A percentile compares a stretch with the other conserved stretches of the same genome.
Evolutionary conservation across 2,797 vertebrate species (phyloP).

Genomic region (Cetoscarus ocellatus): DNA sequence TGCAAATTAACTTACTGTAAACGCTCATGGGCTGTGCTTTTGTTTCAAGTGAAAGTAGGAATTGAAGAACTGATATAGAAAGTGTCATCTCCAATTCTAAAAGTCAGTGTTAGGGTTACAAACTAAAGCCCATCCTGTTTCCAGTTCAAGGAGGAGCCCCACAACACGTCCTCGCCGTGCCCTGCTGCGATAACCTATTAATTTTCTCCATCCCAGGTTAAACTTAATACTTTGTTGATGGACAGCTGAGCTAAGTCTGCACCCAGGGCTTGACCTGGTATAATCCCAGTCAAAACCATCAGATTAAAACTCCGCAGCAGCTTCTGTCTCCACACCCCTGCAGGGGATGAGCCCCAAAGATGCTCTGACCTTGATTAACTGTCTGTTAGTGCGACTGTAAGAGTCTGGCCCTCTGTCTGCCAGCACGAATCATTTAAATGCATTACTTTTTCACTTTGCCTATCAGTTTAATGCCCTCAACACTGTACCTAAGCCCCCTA

Average conservation of each 20-base stretch:
- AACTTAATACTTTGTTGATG: slow-evolving; percentile 67
- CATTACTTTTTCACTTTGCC: slow-evolving; percentile 51
- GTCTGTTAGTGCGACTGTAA: slow-evolving; percentile 70
- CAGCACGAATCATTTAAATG: slow-evolving; percentile 62
- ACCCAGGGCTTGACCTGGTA: slow-evolving; percentile 69
- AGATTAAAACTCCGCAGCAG: slow-evolving; percentile 72
- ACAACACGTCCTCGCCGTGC: slow-evolving; percentile 19
- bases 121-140: slow-evolving; percentile 17
- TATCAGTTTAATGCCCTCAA: slow-evolving; percentile 40
- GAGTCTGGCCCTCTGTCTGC: slow-evolving; percentile 62
- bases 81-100: slow-evolving; percentile 12
- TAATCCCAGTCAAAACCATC: slow-evolving; percentile 76
- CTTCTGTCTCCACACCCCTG: slow-evolving; percentile 62
- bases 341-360: slow-evolving; percentile 69
- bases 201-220: slow-evolving; percentile 59
- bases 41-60: not conserved
- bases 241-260: slow-evolving; percentile 66
- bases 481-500: slow-evolving; percentile 23
- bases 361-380: slow-evolving; percentile 81
- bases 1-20: slow-evolving; percentile 32
- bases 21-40: not conserved
- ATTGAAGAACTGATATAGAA: slow-evolving; percentile 3
- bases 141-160: slow-evolving; percentile 18
- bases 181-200: slow-evolving; percentile 49
- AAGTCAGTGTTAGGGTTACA: slow-evolving; percentile 14